Base-by-base conservation (phyloP, 2,888 invertebrate species). In the Campoplex nolae region DNA sequence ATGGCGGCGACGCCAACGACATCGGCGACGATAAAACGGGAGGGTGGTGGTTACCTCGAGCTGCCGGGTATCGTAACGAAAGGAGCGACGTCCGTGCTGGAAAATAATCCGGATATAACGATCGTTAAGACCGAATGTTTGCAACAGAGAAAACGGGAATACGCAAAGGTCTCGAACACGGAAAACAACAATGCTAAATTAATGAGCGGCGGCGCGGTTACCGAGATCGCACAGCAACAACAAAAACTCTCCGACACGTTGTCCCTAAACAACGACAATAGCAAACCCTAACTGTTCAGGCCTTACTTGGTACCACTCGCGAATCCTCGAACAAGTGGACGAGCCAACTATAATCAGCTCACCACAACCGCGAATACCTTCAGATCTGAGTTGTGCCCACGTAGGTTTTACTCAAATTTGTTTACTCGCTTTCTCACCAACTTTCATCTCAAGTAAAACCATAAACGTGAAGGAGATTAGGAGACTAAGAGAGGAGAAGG, bases 91-190 rank as follows among this genome's bases (percentile, higher is more conserved):
- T 93, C 94, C 51, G 94, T 95, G 28, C 93, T 96, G 88, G 95
- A 95, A 74, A 95, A 96, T 91, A 95, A 96, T 91, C 96, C 96
- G 0, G 96, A 96, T 91, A 96, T 96, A 85, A 96, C 96, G 75
- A 96, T 96, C 88, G 95, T 96, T 67, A 96, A 96, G 91, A 95
- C 96, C 88, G 96, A 96, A 90, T 95, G 94, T 90, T 91, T 94
- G 89, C 95, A 86, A 32, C 85, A 86, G 67, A 87, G 89, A 42
- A 89, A 89, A 79, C 89, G 89, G 48, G 94, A 94, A 3, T 94
- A 94, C 90, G 88, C 94, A 70, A 95, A 95, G 89, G 93, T 95
- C 13, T 91, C 93, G 18, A 94, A 93, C 80, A 92, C 94, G 62
- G 94, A 94, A 82, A 94, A 94, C 89, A 94, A 94, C 87, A 94